phyloP scores from a whole-genome alignment of 2,888 invertebrate species.

The Pammene fasciana region DNA sequence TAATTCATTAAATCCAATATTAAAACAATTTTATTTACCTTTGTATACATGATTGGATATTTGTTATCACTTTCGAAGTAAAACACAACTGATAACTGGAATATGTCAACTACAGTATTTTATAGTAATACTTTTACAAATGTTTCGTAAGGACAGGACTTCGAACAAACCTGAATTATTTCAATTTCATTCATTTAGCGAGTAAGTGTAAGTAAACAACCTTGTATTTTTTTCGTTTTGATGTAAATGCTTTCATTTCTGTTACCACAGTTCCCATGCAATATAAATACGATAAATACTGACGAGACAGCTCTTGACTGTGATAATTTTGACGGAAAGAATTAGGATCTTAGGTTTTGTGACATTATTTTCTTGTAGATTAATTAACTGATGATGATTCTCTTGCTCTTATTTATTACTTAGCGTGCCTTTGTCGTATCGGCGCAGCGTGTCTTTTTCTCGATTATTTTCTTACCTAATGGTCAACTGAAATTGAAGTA shows the following conservation, averaged over 20 bases:
- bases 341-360: too few species aligned
- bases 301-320: background rate
- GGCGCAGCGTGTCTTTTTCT: too few species aligned
- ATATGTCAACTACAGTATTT: slow-evolving; percentile 30
- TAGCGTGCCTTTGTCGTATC: too few species aligned
- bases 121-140: slow-evolving; percentile 27
- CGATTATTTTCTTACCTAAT: too few species aligned
- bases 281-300: too few species aligned
- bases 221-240: slow-evolving; percentile 12
- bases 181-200: slow-evolving; percentile 6
- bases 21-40: background rate
- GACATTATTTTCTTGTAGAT: too few species aligned
- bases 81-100: slow-evolving; percentile 37
- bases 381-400: too few species aligned
- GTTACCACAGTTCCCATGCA: slow-evolving; percentile 1
- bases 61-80: slow-evolving; percentile 23
- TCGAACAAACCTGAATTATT: slow-evolving; percentile 22
- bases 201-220: slow-evolving; percentile 5
- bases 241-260: slow-evolving; percentile 10
- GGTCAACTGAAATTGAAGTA: too few species aligned
- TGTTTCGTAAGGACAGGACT: slow-evolving; percentile 18
- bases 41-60: slow-evolving; percentile 37
- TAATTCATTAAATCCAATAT: background rate
- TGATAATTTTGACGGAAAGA: background rate
- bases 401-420: too few species aligned